Conservation (phyloP, 2,888 invertebrate genomes). For the Scaptomyza reducta region DNA sequence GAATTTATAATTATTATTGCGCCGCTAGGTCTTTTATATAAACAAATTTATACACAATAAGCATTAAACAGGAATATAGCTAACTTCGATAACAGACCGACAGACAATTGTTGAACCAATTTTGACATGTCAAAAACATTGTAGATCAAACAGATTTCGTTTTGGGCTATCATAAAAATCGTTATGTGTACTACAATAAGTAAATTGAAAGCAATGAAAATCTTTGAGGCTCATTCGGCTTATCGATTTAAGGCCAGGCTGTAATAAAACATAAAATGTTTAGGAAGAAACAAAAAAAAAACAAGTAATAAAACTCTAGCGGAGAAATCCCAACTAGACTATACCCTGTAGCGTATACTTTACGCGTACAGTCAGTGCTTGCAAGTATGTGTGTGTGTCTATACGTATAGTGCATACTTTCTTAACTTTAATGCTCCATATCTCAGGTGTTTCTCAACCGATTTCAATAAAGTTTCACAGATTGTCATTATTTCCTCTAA, state of each 20-base stretch:
- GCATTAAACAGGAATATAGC: constrained; percentile 1
- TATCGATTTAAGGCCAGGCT: constrained; percentile 70
- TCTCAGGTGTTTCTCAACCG: too few relatives aligned
- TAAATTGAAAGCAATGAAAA: constrained; percentile 61
- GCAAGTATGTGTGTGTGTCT: too few relatives aligned
- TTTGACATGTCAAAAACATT: constrained; percentile 22
- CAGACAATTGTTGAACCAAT: constrained; percentile 25
- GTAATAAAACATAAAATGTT: constrained; percentile 63
- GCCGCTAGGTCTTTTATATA: constrained; percentile 9
- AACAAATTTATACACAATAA: background rate
- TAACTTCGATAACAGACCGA: constrained; percentile 6
- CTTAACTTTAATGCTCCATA: too few relatives aligned
- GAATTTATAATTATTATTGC: constrained; percentile 55
- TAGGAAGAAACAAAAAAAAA: background rate
- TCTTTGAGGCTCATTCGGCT: constrained; percentile 69
- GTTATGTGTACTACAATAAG: constrained; percentile 40
- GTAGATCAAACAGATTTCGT: constrained; percentile 52
- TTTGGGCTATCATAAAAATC: constrained; percentile 35
- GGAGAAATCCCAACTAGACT: too few relatives aligned
- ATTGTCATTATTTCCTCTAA: too few relatives aligned
- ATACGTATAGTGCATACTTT: too few relatives aligned
- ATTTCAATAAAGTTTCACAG: too few relatives aligned
- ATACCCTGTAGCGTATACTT: too few relatives aligned
- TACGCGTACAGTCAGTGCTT: too few relatives aligned
- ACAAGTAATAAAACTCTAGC: too few relatives aligned